phyloP scores from a whole-genome alignment of 1,140 invertebrate species.

The Spodoptera frugiperda region DNA sequence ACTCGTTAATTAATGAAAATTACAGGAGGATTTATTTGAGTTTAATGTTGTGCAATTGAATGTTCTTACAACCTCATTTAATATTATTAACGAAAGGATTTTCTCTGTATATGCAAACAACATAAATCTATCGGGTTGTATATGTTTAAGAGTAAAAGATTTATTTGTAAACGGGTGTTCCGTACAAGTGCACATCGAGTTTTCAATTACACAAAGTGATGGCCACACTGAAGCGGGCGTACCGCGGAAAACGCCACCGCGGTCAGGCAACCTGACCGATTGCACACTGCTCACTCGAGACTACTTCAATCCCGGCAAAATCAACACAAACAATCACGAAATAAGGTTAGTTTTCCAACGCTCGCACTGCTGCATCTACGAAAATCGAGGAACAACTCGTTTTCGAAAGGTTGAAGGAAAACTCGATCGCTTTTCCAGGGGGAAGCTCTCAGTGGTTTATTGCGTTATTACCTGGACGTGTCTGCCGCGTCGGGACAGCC shows the following conservation, averaged over 20 bases:
- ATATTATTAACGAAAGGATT: too few species aligned
- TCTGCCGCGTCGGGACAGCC: slow-evolving; percentile 78
- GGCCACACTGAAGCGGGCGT: slow-evolving; percentile 70
- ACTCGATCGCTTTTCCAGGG: slow-evolving; percentile 84
- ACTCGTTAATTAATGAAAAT: too few species aligned
- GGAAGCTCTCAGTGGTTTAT: slow-evolving; percentile 85
- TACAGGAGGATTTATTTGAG: too few species aligned
- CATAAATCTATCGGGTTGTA: slow-evolving; percentile 10
- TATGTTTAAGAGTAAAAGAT: slow-evolving; percentile 62
- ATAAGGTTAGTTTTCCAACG: slow-evolving; percentile 72
- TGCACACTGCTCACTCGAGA: slow-evolving; percentile 62
- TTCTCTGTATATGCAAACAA: neutral
- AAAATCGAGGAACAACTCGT: slow-evolving; percentile 76
- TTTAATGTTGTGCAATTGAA: neutral
- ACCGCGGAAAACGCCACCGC: slow-evolving; percentile 77
- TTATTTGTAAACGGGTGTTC: slow-evolving; percentile 78
- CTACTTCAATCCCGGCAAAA: slow-evolving; percentile 56
- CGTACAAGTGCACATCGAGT: slow-evolving; percentile 82
- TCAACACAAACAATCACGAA: slow-evolving; percentile 63
- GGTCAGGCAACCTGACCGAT: slow-evolving; percentile 75
- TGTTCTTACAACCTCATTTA: neutral
- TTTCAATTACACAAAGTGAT: slow-evolving; percentile 86
- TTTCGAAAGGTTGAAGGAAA: slow-evolving; percentile 82
- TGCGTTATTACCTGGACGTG: slow-evolving; percentile 86
- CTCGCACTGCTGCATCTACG: slow-evolving; percentile 52